A percentile compares a stretch with the other conserved stretches of the same genome.
Conservation (phyloP, 1,140 invertebrate genomes). For the Chelonus insularis region DNA sequence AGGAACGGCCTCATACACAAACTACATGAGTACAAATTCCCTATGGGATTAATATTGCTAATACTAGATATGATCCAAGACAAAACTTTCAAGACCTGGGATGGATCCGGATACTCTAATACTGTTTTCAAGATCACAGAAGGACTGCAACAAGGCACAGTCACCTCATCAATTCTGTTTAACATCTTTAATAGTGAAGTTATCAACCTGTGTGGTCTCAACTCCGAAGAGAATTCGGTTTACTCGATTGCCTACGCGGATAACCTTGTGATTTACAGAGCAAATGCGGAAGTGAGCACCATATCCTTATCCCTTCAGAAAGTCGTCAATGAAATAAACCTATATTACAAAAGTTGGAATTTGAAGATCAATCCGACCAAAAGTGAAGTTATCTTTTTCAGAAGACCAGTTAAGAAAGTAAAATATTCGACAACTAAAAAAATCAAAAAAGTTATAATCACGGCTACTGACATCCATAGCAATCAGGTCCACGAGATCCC, state of each 20-base stretch:
- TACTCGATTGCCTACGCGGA: constrained; percentile 29
- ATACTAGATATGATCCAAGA: constrained; percentile 17
- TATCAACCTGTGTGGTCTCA: constrained; percentile 11
- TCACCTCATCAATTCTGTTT: constrained; percentile 30
- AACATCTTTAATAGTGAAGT: constrained; percentile 28
- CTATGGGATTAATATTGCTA: constrained; percentile 1
- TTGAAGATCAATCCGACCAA: constrained; percentile 23
- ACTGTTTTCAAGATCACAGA: constrained; percentile 21
- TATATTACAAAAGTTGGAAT: constrained; percentile 22
- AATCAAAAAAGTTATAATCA: constrained; percentile 15
- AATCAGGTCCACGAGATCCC: background rate
- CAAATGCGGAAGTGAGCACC: background rate
- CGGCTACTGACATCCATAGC: background rate
- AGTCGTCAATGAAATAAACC: constrained; percentile 16
- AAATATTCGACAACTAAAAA: background rate
- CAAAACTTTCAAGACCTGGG: constrained; percentile 4
- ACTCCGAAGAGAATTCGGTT: background rate
- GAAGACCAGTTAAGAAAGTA: background rate
- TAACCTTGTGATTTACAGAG: constrained; percentile 24
- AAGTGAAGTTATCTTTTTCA: constrained; percentile 27
- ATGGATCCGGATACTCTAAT: background rate
- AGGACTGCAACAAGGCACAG: constrained; percentile 31
- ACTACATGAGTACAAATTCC: too few species aligned
- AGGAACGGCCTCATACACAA: too few species aligned
- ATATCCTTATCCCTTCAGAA: constrained; percentile 8